phyloP scores from a whole-genome alignment of 2,113 vertebrate genomes.

The Seriola aureovittata region DNA sequence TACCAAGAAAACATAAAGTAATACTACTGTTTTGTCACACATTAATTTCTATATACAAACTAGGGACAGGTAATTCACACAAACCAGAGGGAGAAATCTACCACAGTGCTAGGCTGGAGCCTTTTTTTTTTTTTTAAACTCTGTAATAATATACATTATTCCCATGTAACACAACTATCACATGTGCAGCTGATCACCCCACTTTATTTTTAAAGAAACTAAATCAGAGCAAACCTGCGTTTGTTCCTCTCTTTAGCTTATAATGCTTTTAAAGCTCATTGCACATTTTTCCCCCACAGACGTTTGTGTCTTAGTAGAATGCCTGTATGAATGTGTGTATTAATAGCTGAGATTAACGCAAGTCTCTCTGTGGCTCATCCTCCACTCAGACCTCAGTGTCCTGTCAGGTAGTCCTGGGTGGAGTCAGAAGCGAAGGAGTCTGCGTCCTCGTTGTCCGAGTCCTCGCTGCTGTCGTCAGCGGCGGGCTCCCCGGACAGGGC shows the following conservation, averaged over 20 bases:
- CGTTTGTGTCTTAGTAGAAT: slow-evolving; percentile 69
- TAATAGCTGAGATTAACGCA: slow-evolving; percentile 52
- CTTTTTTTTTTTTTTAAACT: slow-evolving; percentile 66
- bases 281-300: slow-evolving; percentile 73
- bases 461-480: slow-evolving; percentile 95
- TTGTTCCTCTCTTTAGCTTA: slow-evolving; percentile 78
- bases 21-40: slow-evolving; percentile 86
- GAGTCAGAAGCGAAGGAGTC: slow-evolving; percentile 99
- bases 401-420: slow-evolving; percentile 96
- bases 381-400: slow-evolving; percentile 85
- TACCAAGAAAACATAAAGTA: slow-evolving; percentile 86
- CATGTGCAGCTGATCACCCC: slow-evolving; percentile 82
- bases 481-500: slow-evolving; percentile 95
- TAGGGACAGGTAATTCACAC: slow-evolving; percentile 80
- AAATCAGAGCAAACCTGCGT: slow-evolving; percentile 61
- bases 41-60: slow-evolving; percentile 88
- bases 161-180: slow-evolving; percentile 88
- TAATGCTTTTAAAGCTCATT: slow-evolving; percentile 83
- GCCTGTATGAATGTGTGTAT: slow-evolving; percentile 62
- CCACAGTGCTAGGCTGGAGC: slow-evolving; percentile 90
- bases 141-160: slow-evolving; percentile 84
- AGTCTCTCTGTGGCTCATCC: slow-evolving; percentile 37
- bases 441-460: slow-evolving; percentile 97
- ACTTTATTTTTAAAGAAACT: slow-evolving; percentile 66
- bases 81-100: slow-evolving; percentile 83